Conservation (phyloP, 1,140 invertebrate genomes). For the Chrysomallon squamiferum region DNA sequence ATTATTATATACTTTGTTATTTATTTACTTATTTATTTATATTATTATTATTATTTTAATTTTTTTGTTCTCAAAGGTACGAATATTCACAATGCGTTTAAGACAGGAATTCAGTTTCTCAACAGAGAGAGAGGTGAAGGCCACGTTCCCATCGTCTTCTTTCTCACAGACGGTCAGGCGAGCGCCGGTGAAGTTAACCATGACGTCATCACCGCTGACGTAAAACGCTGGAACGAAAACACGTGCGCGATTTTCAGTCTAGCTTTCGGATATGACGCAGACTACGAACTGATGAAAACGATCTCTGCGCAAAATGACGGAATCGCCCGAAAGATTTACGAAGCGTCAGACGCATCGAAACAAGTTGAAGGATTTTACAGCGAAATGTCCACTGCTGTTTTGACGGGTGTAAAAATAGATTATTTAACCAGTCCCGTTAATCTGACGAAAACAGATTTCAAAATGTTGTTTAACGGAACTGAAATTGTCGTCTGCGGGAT, state of each 20-base stretch:
- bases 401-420: conserved; percentile 71
- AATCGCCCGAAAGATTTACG: conserved; percentile 76
- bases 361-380: conserved; percentile 76
- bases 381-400: conserved; percentile 74
- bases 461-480: conserved; percentile 59
- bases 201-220: conserved; percentile 66
- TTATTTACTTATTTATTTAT: neutral
- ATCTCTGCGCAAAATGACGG: conserved; percentile 72
- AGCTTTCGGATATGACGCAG: conserved; percentile 76
- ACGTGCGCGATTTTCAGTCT: conserved; percentile 69
- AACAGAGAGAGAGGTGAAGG: neutral
- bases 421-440: conserved; percentile 68
- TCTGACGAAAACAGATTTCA: conserved; percentile 31
- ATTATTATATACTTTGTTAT: neutral
- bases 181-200: conserved; percentile 70
- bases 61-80: conserved; percentile 34
- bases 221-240: conserved; percentile 32
- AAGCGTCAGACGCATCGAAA: conserved; percentile 73
- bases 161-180: conserved; percentile 78
- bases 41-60: neutral
- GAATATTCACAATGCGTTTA: conserved; percentile 37
- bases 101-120: conserved; percentile 28
- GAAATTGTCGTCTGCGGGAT: conserved; percentile 44
- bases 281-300: conserved; percentile 72
- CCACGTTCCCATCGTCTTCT: conserved; percentile 70